Conservation (phyloP, 2,888 invertebrate genomes). For the Tachystola acroxantha region DNA sequence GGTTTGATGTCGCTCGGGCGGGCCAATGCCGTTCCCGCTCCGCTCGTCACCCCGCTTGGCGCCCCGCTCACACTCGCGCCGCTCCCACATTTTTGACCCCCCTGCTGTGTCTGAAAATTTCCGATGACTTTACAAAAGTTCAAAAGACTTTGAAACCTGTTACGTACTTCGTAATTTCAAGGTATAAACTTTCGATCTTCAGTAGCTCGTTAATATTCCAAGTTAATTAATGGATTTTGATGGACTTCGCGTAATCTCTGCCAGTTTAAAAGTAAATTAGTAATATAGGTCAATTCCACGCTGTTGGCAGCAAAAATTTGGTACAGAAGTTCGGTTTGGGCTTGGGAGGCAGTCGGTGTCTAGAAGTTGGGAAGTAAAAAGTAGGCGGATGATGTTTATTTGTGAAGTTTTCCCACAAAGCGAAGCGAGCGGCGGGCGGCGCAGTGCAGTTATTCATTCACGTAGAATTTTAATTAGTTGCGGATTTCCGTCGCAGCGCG, state of each 20-base stretch:
- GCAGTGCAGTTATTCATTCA: slow-evolving; percentile 64
- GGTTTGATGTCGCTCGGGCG: slow-evolving; percentile 85
- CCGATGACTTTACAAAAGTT: slow-evolving; percentile 61
- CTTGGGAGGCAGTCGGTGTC: slow-evolving; percentile 3
- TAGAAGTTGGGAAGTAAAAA: slow-evolving; percentile 11
- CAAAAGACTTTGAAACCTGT: slow-evolving; percentile 64
- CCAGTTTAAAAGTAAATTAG: slow-evolving; percentile 46
- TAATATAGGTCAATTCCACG: slow-evolving; percentile 48
- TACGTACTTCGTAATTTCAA: slow-evolving; percentile 68
- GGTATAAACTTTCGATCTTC: slow-evolving; percentile 63
- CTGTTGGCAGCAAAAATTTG: slow-evolving; percentile 21
- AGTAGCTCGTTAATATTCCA: slow-evolving; percentile 65
- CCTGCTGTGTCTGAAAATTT: slow-evolving; percentile 61
- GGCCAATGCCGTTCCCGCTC: slow-evolving; percentile 23
- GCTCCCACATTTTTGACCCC: slow-evolving; percentile 51
- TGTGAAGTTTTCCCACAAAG: slow-evolving; percentile 27
- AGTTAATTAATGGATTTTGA: slow-evolving; percentile 72
- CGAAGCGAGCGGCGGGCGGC: slow-evolving; percentile 23
- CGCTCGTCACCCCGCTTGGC: slow-evolving; percentile 34
- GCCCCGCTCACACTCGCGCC: slow-evolving; percentile 40
- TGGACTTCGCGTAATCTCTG: slow-evolving; percentile 54
- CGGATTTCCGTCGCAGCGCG: slow-evolving; percentile 53
- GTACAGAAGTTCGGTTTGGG: slow-evolving; percentile 10
- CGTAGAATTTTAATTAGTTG: slow-evolving; percentile 70
- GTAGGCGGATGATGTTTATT: slow-evolving; percentile 20